Percentiles rank a stretch among this genome's conserved stretches.
Conservation (phyloP, 2,888 invertebrate species). For the Cheilosia vernalis region DNA sequence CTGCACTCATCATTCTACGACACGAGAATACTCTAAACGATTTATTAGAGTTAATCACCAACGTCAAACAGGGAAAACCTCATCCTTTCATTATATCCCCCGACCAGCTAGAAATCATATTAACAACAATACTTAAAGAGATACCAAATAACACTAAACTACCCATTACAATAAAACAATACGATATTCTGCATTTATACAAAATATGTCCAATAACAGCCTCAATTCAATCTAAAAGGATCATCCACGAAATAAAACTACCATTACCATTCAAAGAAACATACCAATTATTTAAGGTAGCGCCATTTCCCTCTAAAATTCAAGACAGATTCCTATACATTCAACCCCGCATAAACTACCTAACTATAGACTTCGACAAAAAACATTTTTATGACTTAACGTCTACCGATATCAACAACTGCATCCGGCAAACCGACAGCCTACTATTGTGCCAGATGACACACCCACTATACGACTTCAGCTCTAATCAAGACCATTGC, state of each 20-base stretch:
- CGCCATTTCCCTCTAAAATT: not conserved
- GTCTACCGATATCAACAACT: not conserved
- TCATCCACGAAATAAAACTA: too few species aligned
- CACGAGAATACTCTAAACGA: too few species aligned
- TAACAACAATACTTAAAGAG: too few species aligned
- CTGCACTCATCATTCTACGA: too few species aligned
- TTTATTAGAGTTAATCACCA: too few species aligned
- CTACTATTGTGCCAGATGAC: not conserved
- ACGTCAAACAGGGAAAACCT: too few species aligned
- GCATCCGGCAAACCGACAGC: not conserved
- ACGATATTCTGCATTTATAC: too few species aligned
- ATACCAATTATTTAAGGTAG: not conserved
- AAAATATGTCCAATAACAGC: too few species aligned
- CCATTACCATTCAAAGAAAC: not conserved
- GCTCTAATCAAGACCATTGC: not conserved
- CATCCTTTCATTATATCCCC: too few species aligned
- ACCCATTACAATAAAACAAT: not conserved
- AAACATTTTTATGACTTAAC: not conserved
- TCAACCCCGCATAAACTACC: not conserved
- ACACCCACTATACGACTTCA: not conserved
- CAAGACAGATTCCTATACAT: not conserved
- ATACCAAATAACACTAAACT: too few species aligned
- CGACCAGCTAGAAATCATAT: too few species aligned
- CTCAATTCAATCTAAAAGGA: too few species aligned
- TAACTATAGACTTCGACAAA: not conserved